Base-by-base conservation (phyloP, 2,888 invertebrate genomes). In the Orthosia incerta region DNA sequence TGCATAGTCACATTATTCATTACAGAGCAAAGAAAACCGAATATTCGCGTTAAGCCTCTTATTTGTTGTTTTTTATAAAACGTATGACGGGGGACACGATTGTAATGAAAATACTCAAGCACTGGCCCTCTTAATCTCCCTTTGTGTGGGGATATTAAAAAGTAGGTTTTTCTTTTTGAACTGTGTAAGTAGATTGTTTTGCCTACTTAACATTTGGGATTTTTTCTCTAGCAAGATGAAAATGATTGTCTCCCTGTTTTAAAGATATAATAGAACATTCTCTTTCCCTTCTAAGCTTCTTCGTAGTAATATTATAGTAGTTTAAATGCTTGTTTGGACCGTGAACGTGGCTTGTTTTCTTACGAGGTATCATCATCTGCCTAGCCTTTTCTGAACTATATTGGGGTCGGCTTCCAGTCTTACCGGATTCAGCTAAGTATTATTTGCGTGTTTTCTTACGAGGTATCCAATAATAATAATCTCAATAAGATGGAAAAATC, bases 51-150 rank as follows among this genome's bases (percentile, higher is more conserved):
- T 89, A 91, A 93, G 90, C 91, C 85, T 86, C 92, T 93, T 93
- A 92, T 91, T 93, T 92, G 91, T 91, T 91, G 87, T 88, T 89
- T 26, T 84, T 87, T 89, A 88, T 89, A 87, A 91, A 91, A 92
- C 88, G 87, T 90, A 91, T 90, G 91, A 88, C 82, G 80, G 87
- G 87, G 85, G 88, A 83, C 89, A 87, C 78, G 83, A 87, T 87
- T 89, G 89, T 90, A 90, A 91, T 89, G 89, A 91, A 91, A 87
- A 87, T 83, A 89, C 87, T 86, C 82, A 83, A 89, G 85, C 79
- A 83, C 76, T 77, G 63, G 70, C 67, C 69, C 78, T 77, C 80
- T 82, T 90, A 89, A 90, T 89, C 90, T 85, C 65, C 76, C 88
- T 91, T 89, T 90, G 87, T 88, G 81, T 65, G 39, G 66, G 81